phyloP scores from a whole-genome alignment of 2,888 invertebrate genomes.

The Mythimna lalbum region DNA sequence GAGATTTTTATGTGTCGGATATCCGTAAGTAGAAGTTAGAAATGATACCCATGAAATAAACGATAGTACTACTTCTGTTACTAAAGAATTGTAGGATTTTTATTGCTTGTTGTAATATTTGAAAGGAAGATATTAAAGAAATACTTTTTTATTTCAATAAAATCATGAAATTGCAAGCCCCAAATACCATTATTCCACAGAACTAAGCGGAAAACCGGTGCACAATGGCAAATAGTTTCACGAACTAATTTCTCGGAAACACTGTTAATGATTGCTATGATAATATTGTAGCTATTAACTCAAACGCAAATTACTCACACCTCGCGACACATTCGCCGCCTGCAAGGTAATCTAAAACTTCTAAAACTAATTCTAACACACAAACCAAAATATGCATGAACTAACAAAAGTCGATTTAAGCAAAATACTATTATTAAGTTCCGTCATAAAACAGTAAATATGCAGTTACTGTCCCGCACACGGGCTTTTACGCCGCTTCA shows the following conservation, averaged over 20 bases:
- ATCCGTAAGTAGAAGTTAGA: background rate
- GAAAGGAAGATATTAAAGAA: background rate
- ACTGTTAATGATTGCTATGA: constrained; percentile 13
- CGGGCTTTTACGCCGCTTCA: no score
- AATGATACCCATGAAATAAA: background rate
- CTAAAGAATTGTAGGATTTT: background rate
- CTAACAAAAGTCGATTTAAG: constrained; percentile 35
- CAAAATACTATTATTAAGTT: constrained; percentile 37
- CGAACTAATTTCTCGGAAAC: background rate
- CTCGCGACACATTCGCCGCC: background rate
- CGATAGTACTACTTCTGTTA: no score
- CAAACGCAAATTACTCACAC: constrained; percentile 9
- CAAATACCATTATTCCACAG: no score
- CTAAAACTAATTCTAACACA: constrained; percentile 39
- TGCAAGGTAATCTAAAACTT: constrained; percentile 43
- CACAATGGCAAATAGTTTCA: background rate
- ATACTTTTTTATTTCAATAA: no score
- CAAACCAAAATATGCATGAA: constrained; percentile 35
- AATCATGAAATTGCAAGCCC: background rate
- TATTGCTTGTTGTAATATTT: no score
- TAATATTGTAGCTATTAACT: constrained; percentile 16
- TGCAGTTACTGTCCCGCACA: constrained; percentile 35
- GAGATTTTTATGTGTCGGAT: no score
- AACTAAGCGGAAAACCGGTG: background rate
- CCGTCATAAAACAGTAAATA: constrained; percentile 46